Evolutionary conservation across 2,797 vertebrate species (phyloP), one percentile per base, ranked within the genome.

Genomic region (Sebastes oblongus): DNA sequence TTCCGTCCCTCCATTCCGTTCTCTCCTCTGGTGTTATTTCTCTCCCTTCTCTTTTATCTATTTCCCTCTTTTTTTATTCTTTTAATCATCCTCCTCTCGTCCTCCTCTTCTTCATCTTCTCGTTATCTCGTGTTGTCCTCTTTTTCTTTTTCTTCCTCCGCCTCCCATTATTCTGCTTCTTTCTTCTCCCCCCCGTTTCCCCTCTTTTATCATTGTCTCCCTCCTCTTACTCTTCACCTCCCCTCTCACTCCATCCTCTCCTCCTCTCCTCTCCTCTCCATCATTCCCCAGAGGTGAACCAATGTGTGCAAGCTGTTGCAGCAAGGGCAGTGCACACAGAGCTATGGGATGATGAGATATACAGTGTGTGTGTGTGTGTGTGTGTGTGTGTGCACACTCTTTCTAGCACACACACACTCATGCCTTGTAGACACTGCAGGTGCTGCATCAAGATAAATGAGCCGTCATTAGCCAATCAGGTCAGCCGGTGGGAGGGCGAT

Each of bases 361-460:
- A 42, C 24, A 8, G n/a, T 54, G 27, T 27, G 27, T 27, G 27
- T 27, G 32, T 71, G 58, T 30, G 67, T 24, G 16, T 71, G 66
- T 20, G 52, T 18, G 16, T 8, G 2, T 4, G 12, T 36, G 22
- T 39, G 30, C 0, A 36, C 72, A 80, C 76, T 50, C 42, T 61
- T 65, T 46, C 32, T 32, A 20, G 11, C 29, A 74, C 61, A 39
- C 54, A 72, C 58, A 30, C 78, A 75, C 29, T 42, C 39, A 69
- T 2, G 52, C 66, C 65, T 77, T 81, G 70, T 83, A 81, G 86
- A 87, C 90, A 73, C 90, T 89, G 91, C 94, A 94, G 93, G 92
- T 95, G 93, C 87, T 89, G 92, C 91, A 90, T 94, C 91, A 94
- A 92, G 93, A 95, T 95, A 94, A 95, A 96, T 95, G 93, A 95